phyloP scores from a whole-genome alignment of 2,888 invertebrate species.

The Barypeithes pellucidus region DNA sequence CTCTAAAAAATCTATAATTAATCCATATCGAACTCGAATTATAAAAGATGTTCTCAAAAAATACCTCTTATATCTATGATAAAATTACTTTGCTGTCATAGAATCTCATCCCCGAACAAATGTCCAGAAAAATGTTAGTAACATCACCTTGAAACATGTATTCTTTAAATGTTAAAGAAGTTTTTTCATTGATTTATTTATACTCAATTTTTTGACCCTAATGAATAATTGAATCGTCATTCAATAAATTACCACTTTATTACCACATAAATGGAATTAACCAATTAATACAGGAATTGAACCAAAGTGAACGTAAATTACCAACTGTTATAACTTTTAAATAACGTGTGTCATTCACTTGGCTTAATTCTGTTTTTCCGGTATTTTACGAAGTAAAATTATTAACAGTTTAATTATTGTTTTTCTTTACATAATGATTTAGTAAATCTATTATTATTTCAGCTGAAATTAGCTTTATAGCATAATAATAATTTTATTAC shows the following conservation, averaged over 20 bases:
- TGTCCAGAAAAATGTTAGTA: too few species aligned
- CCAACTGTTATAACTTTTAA: constrained; percentile 3
- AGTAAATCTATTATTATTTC: neutral
- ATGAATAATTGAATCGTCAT: neutral
- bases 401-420: constrained; percentile 18
- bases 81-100: too few species aligned
- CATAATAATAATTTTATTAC: neutral
- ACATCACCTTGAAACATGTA: too few species aligned
- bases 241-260: neutral
- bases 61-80: too few species aligned
- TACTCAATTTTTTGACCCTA: too few species aligned
- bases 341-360: constrained; percentile 29
- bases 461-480: neutral
- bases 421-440: constrained; percentile 9
- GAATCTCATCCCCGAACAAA: too few species aligned
- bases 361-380: constrained; percentile 32
- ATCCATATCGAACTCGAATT: too few species aligned
- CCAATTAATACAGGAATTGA: constrained; percentile 13
- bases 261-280: neutral
- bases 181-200: too few species aligned
- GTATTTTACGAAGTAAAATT: constrained; percentile 23
- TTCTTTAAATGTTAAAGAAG: too few species aligned
- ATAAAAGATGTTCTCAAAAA: too few species aligned
- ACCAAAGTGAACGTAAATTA: constrained; percentile 24
- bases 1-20: too few species aligned